phyloP scores from a whole-genome alignment of 2,797 vertebrate genomes.

The Amblyopsis hoosieri region DNA sequence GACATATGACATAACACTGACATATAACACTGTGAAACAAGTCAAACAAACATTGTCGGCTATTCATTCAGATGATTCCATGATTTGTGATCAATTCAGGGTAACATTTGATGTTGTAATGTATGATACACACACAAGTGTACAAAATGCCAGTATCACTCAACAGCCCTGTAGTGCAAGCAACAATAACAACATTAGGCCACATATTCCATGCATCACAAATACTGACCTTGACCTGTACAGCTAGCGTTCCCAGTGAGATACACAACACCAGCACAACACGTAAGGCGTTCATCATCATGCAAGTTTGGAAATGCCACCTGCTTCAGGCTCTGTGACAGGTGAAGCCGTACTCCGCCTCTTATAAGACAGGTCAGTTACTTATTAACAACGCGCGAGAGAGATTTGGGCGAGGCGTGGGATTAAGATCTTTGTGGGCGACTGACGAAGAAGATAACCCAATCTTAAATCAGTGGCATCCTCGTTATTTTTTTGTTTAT shows the following conservation, averaged over 20 bases:
- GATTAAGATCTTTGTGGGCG: background rate
- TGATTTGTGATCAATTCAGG: too few species aligned
- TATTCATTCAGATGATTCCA: too few species aligned
- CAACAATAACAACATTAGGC: background rate
- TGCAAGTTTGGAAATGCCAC: conserved; percentile 3
- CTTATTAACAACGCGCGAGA: conserved; percentile 36
- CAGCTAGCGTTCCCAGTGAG: conserved; percentile 28
- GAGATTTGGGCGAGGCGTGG: background rate
- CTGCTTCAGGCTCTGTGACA: conserved; percentile 23
- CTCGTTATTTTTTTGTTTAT: conserved; percentile 33
- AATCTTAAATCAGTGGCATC: conserved; percentile 19
- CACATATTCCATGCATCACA: background rate
- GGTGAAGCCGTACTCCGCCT: conserved; percentile 1
- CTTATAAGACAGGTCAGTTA: conserved; percentile 47
- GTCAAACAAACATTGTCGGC: too few species aligned
- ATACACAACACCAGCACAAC: conserved; percentile 40
- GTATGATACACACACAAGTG: too few species aligned
- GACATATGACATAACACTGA: too few species aligned
- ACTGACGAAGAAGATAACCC: conserved; percentile 25
- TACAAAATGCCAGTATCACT: too few species aligned
- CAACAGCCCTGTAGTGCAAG: background rate
- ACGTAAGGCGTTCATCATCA: conserved; percentile 51
- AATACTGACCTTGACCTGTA: conserved; percentile 59
- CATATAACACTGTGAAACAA: too few species aligned
- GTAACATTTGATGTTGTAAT: too few species aligned